Percentiles rank a stretch among this genome's conserved stretches.
Evolutionary conservation across 2,797 vertebrate genomes (phyloP).

Genomic region (Natrix natrix): DNA sequence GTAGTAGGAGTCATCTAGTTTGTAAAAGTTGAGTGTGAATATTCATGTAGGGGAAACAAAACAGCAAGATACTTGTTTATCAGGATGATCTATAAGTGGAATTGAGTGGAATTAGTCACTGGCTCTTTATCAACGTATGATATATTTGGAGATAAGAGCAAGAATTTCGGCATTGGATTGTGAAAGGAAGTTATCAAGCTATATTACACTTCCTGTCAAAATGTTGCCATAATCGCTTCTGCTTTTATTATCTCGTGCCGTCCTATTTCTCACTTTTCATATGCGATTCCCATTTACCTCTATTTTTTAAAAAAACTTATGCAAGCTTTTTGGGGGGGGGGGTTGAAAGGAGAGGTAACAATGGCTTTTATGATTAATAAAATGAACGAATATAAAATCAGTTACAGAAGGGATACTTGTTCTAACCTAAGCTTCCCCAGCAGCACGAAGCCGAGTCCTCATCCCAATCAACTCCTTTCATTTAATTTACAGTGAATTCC

Average conservation of each 20-base stretch:
- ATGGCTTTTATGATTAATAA: slow-evolving; percentile 12
- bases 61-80: neutral
- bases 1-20: neutral
- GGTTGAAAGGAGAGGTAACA: neutral
- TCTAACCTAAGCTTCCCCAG: no score
- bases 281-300: neutral
- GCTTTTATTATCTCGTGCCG: neutral
- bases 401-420: neutral
- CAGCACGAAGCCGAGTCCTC: no score
- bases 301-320: neutral
- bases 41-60: slow-evolving; percentile 29
- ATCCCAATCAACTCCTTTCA: no score
- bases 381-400: neutral
- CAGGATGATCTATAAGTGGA: slow-evolving; percentile 5
- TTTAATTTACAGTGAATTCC: no score
- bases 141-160: slow-evolving; percentile 8
- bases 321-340: neutral
- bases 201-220: slow-evolving; percentile 21
- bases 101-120: slow-evolving; percentile 2
- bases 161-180: neutral
- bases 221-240: neutral
- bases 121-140: neutral
- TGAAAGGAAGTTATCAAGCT: slow-evolving; percentile 15
- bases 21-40: slow-evolving; percentile 28
- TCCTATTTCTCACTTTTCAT: neutral